A percentile compares a stretch with the other conserved stretches of the same genome.
Conservation (phyloP, 2,888 invertebrate genomes). For the Alentia gelatinosa region DNA sequence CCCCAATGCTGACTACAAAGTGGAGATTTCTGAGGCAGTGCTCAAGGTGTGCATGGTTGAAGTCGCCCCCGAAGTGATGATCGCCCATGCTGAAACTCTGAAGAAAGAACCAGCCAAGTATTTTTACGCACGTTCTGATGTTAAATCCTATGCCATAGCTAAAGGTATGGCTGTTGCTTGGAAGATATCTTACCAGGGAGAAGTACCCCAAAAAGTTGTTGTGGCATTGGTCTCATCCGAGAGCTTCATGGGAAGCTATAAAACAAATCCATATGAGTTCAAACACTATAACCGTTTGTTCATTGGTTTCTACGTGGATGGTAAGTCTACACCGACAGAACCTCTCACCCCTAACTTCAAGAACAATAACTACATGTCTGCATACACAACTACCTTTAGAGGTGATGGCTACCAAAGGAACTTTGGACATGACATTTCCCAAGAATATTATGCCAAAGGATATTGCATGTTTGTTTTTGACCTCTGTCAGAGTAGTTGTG, state of each 20-base stretch:
- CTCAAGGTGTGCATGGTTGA: not conserved
- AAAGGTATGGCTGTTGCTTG: not conserved
- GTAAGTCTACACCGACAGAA: not conserved
- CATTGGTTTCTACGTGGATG: conserved; percentile 13
- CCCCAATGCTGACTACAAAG: not conserved
- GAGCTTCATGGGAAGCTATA: conserved; percentile 6
- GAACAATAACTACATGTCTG: not conserved
- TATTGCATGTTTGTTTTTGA: conserved; percentile 29
- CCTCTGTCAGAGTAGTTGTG: too few species aligned
- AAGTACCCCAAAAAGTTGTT: not conserved
- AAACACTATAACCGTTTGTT: not conserved
- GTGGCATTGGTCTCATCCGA: not conserved
- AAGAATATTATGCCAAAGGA: not conserved
- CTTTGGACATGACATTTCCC: not conserved
- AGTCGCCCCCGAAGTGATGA: not conserved
- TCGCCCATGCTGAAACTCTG: not conserved
- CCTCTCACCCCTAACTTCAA: not conserved
- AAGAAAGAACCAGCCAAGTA: not conserved
- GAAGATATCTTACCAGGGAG: conserved; percentile 40
- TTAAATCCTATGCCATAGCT: conserved; percentile 13
- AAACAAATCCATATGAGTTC: not conserved
- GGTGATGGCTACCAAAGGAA: not conserved
- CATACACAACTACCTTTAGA: not conserved
- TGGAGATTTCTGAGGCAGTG: conserved; percentile 3
- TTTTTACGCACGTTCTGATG: not conserved